Conservation (phyloP, 2,888 invertebrate genomes). For the Tortrix viridana region DNA sequence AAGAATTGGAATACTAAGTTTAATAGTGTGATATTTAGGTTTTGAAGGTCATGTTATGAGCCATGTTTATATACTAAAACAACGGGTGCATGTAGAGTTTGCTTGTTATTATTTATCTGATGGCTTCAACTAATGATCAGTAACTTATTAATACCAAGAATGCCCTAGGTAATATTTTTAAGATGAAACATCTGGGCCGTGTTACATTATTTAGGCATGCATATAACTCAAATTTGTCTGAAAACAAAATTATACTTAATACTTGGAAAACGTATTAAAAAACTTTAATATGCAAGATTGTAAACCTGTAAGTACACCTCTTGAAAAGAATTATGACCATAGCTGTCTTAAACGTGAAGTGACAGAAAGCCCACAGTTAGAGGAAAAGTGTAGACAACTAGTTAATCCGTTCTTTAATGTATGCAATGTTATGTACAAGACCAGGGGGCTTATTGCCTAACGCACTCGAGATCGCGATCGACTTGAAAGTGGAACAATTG, state of each 20-base stretch:
- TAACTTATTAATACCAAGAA: neutral
- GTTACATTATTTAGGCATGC: conserved; percentile 4
- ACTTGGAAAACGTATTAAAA: too few species aligned
- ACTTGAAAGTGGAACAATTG: too few species aligned
- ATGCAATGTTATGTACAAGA: too few species aligned
- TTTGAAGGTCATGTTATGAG: conserved; percentile 1
- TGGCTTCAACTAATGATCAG: neutral
- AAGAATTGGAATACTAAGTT: neutral
- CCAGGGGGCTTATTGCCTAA: too few species aligned
- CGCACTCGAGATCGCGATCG: too few species aligned
- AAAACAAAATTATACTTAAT: too few species aligned
- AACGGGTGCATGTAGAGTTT: neutral
- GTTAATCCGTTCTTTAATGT: too few species aligned
- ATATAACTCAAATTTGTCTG: neutral
- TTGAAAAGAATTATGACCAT: neutral
- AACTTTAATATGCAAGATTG: too few species aligned
- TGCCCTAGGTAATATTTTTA: conserved; percentile 3
- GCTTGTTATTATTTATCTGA: neutral
- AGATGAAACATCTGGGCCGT: conserved; percentile 1
- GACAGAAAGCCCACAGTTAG: neutral
- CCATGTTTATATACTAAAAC: neutral
- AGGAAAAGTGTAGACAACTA: neutral
- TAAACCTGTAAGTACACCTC: too few species aligned
- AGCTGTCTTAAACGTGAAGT: neutral
- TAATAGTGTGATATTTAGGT: neutral